A percentile compares a stretch with the other conserved stretches of the same genome.
Evolutionary conservation across 2,113 vertebrate species (phyloP).

Genomic region (Pantherophis guttatus): DNA sequence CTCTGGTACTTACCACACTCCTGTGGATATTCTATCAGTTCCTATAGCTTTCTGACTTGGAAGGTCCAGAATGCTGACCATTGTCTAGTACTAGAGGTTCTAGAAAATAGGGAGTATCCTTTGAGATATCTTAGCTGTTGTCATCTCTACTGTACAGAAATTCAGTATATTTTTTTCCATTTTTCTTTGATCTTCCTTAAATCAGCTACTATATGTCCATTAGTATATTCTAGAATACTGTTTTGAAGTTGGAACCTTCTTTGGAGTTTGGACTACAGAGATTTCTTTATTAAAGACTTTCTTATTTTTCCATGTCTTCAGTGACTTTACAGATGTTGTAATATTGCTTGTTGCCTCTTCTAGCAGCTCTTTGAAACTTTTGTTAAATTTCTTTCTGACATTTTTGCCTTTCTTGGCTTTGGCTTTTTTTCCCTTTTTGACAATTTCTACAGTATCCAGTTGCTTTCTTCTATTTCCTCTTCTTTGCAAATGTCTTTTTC

Average conservation of each 20-base stretch:
- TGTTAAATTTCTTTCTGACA: background rate
- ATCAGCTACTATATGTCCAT: background rate
- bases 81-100: background rate
- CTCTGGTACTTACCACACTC: background rate
- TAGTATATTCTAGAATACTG: background rate
- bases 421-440: background rate
- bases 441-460: background rate
- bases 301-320: background rate
- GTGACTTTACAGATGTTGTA: background rate
- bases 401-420: background rate
- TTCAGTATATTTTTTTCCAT: background rate
- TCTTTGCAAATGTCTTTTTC: background rate
- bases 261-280: background rate
- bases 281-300: background rate
- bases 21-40: background rate
- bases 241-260: background rate
- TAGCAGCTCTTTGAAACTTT: background rate
- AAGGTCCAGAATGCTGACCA: background rate
- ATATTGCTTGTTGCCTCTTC: background rate
- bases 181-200: background rate
- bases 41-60: background rate
- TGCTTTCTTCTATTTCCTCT: background rate
- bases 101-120: background rate
- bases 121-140: background rate
- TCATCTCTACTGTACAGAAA: background rate